Evolutionary conservation across 2,113 vertebrate species (phyloP).

Genomic region (Tamias sibiricus): DNA sequence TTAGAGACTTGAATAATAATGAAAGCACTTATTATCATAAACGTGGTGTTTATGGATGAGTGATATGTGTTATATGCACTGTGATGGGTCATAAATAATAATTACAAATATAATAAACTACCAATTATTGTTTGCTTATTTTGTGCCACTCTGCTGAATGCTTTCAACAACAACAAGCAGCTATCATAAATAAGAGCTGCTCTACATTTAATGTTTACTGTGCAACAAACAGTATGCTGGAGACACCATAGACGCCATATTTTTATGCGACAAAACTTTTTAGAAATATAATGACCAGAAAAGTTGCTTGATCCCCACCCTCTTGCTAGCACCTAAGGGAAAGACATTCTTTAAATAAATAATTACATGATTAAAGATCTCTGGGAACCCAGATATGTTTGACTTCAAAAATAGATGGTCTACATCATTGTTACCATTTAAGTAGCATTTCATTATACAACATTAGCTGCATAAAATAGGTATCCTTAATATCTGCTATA

Average conservation of each 20-base stretch:
- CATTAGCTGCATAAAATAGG: not conserved
- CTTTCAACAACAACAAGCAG: not conserved
- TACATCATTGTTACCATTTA: not conserved
- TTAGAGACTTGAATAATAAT: conserved; percentile 54
- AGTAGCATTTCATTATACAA: not conserved
- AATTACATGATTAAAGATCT: not conserved
- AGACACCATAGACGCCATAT: not conserved
- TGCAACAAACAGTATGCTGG: not conserved
- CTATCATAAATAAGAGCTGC: conserved; percentile 52
- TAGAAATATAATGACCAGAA: conserved; percentile 6
- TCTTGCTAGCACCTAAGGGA: not conserved
- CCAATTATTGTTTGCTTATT: conserved; percentile 53
- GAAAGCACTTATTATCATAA: conserved; percentile 40
- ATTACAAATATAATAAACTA: conserved; percentile 57
- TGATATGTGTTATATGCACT: not conserved
- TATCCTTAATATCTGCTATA: not conserved
- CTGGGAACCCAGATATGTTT: not conserved
- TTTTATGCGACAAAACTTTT: conserved; percentile 14
- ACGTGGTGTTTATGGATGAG: conserved; percentile 28
- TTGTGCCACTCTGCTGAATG: conserved; percentile 35
- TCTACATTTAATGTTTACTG: not conserved
- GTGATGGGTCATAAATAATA: conserved; percentile 30
- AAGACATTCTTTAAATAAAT: conserved; percentile 21
- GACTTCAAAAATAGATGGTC: not conserved
- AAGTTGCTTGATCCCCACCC: not conserved